Conservation (phyloP, 2,113 vertebrate species). For the Brienomyrus longianalis region DNA sequence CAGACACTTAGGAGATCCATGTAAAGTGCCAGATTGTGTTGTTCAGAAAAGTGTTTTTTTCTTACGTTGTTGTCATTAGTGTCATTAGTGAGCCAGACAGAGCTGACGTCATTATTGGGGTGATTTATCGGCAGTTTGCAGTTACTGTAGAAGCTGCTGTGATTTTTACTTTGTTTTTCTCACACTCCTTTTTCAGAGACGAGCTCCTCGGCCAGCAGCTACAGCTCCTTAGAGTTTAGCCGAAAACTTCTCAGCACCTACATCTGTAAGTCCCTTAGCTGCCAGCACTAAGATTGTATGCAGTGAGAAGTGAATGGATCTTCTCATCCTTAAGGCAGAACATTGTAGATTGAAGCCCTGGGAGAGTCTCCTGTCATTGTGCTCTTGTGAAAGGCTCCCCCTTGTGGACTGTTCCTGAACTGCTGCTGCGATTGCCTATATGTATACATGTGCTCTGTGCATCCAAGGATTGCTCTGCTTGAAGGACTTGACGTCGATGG, state of each 20-base stretch:
- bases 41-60: neutral
- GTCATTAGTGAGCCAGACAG: neutral
- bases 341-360: neutral
- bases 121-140: neutral
- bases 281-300: neutral
- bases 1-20: neutral
- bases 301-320: neutral
- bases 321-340: neutral
- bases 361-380: neutral
- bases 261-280: conserved; percentile 72
- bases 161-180: conserved; percentile 14
- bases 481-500: neutral
- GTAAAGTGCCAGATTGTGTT: neutral
- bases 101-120: neutral
- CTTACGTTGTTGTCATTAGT: neutral
- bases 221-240: conserved; percentile 84
- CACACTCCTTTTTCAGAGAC: conserved; percentile 65
- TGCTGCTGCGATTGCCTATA: neutral
- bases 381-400: neutral
- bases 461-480: neutral
- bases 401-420: neutral
- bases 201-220: conserved; percentile 81
- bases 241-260: conserved; percentile 86
- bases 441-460: neutral
- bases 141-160: neutral